A percentile compares a stretch with the other conserved stretches of the same genome.
phyloP scores from a whole-genome alignment of 2,797 vertebrate species.

The Cichlasoma orientale region DNA sequence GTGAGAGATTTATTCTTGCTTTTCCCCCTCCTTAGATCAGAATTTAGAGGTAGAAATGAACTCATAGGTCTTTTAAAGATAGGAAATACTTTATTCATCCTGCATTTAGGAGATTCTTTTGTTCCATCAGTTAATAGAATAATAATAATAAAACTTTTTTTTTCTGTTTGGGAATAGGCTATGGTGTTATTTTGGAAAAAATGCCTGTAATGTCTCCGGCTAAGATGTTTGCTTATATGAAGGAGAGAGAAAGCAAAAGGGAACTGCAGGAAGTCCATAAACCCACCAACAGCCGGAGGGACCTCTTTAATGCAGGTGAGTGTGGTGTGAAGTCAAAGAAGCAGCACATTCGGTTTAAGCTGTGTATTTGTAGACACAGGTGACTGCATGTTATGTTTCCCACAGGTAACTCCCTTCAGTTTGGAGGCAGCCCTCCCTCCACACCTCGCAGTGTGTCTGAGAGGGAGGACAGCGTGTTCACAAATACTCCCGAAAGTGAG shows the following conservation, averaged over 20 bases:
- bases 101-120: neutral
- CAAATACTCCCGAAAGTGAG: neutral
- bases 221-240: slow-evolving; percentile 71
- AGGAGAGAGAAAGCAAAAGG: slow-evolving; percentile 49
- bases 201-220: slow-evolving; percentile 55
- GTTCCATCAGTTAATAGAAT: neutral
- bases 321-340: neutral
- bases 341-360: neutral
- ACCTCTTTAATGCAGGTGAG: slow-evolving; percentile 49
- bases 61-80: too few species aligned
- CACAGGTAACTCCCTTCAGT: slow-evolving; percentile 22
- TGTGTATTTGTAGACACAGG: neutral
- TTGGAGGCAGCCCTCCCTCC: neutral
- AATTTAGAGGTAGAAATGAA: neutral
- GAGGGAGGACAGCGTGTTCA: neutral
- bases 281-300: slow-evolving; percentile 19
- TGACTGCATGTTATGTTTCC: neutral
- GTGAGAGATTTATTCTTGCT: slow-evolving; percentile 21
- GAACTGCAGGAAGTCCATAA: slow-evolving; percentile 6
- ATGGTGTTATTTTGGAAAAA: slow-evolving; percentile 7
- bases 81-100: too few species aligned
- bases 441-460: neutral
- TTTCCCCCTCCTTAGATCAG: neutral
- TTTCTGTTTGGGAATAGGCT: slow-evolving; percentile 55
- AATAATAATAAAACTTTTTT: neutral